Evolutionary conservation across 2,113 vertebrate species (phyloP).

Genomic region (Ariopsis seemanni): DNA sequence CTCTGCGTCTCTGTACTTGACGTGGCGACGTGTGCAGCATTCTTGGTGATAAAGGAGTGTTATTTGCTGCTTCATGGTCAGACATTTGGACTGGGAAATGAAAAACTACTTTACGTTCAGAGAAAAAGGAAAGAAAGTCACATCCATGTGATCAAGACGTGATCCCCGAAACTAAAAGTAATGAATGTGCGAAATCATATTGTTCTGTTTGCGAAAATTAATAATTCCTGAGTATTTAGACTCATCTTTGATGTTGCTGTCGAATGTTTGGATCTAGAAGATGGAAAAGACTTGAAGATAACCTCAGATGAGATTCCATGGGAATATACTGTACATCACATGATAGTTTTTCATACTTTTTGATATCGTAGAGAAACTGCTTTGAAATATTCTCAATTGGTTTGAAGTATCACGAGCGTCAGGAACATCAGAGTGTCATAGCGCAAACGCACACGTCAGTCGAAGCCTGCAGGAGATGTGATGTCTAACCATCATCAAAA

Average conservation of each 20-base stretch:
- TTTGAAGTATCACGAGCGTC: neutral
- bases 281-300: neutral
- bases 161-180: neutral
- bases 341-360: neutral
- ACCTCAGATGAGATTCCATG: neutral
- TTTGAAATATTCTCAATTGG: neutral
- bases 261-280: neutral
- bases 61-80: neutral
- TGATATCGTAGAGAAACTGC: neutral
- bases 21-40: neutral
- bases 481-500: slow-evolving; percentile 14
- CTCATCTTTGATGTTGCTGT: neutral
- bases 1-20: neutral
- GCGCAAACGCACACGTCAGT: neutral
- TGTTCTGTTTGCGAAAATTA: neutral
- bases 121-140: neutral
- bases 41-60: neutral
- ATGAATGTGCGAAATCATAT: neutral
- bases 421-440: too few relatives aligned
- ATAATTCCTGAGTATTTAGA: neutral
- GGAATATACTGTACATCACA: neutral
- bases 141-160: neutral
- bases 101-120: neutral
- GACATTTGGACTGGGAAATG: neutral
- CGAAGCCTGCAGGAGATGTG: neutral